These are phyloP conservation scores for Setipinna tenuifilis DNA, from an alignment of 2,797 vertebrate species.

Conservation along the genomic window DNA sequence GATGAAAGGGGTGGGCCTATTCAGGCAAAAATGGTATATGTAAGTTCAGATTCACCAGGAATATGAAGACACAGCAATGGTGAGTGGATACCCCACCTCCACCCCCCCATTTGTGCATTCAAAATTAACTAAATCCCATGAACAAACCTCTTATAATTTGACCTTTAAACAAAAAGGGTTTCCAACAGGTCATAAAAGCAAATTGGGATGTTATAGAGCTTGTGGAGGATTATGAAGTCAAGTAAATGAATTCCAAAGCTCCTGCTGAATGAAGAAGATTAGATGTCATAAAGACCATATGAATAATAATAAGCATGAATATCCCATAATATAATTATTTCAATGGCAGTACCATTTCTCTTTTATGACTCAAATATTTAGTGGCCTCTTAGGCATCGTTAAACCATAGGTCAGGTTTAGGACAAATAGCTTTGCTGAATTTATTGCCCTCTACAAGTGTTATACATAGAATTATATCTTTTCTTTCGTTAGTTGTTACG, in stretches of 20 bases:
- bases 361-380: slow-evolving; percentile 8
- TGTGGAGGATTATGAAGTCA: slow-evolving; percentile 5
- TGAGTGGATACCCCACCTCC: neutral
- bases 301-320: slow-evolving; percentile 17
- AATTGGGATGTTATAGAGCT: slow-evolving; percentile 16
- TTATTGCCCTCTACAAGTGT: neutral
- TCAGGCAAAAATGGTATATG: neutral
- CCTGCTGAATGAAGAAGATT: neutral
- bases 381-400: neutral
- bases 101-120: neutral
- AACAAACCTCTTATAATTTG: neutral
- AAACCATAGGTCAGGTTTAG: neutral
- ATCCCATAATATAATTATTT: slow-evolving; percentile 20
- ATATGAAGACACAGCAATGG: neutral
- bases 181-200: neutral
- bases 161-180: slow-evolving; percentile 1
- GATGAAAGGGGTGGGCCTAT: neutral
- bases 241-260: neutral
- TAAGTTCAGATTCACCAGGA: neutral
- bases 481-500: neutral
- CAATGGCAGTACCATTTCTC: neutral
- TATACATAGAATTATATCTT: neutral
- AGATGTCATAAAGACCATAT: neutral
- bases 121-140: neutral
- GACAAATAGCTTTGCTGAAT: neutral